Base-by-base conservation (phyloP, 1,140 invertebrate species). In the Cheumatopsyche charites region DNA sequence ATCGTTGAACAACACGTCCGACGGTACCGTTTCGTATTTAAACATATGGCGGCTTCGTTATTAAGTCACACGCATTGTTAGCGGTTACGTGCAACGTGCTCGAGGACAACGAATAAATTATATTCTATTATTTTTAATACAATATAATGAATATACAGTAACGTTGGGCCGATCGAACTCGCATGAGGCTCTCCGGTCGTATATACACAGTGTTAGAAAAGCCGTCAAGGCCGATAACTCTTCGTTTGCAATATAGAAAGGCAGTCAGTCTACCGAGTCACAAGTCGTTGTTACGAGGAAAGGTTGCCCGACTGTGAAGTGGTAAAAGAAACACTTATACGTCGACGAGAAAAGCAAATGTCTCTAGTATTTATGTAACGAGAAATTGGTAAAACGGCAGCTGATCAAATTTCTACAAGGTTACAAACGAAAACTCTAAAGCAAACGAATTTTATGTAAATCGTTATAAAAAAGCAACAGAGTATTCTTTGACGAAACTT, bases 161-260 rank as follows among this genome's bases (percentile, higher is more conserved):
- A 9, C 3, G 29, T 36, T 9, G 9, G 29, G 3, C 13, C 13
- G 55, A 58, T 23, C 23, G 55, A 36, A 9, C 29, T 36, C 29
- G 55, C 23, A 19, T 58, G 55, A 58, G 55, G 25, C 17, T 26
- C 23, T 58, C 55, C 25, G 55, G 21, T 58, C 55, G 29, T 3
- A 25, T 13, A n/a, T n/a, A n/a, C n/a, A n/a, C n/a, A 58, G 47
- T 23, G 55, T 17, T 63, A 17, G 42, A 66, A 49, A 66, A 68
- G 66, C 36, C 47, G 66, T 55, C 66, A 68, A 68, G 66, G 66
- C 29, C 66, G 66, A 45, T 68, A 55, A 68, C 66, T 68, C 66
- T 55, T 68, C 66, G 66, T 25, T 58, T 45, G 66, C 66, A 29
- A 55, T 36, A 36, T 68, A 68, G 66, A 68, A 68, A 68, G 66